Conservation (phyloP, 35 echinoderm and acorn worm genomes). For the Ophiothrix spiculata region DNA sequence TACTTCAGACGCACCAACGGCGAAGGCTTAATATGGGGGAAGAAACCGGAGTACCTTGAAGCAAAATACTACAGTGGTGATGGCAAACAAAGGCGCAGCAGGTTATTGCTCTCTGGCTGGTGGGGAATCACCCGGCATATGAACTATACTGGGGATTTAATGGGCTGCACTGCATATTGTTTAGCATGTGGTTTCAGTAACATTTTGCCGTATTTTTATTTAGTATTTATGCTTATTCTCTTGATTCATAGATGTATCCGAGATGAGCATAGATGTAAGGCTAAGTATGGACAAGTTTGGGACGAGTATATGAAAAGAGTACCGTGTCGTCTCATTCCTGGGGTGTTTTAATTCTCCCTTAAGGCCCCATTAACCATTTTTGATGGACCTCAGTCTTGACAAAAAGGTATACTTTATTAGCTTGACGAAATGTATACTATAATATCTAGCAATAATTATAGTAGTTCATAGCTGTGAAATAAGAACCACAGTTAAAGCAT, state of each 20-base stretch:
- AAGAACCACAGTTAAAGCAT: too few relatives aligned
- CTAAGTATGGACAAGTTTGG: conserved; percentile 67
- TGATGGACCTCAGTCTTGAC: too few relatives aligned
- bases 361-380: too few relatives aligned
- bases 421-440: too few relatives aligned
- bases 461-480: too few relatives aligned
- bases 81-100: conserved; percentile 51
- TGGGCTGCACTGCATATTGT: conserved; percentile 53
- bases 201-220: conserved; percentile 64
- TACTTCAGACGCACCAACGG: conserved; percentile 60
- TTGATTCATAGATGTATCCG: conserved; percentile 51
- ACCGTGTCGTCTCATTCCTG: conserved; percentile 59
- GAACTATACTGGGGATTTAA: conserved; percentile 81
- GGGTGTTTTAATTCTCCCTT: conserved; percentile 55
- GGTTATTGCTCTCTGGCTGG: conserved; percentile 65
- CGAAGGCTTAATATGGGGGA: conserved; percentile 54
- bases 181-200: conserved; percentile 40
- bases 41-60: conserved; percentile 55
- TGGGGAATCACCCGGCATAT: conserved; percentile 72
- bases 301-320: conserved; percentile 42
- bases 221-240: conserved; percentile 63
- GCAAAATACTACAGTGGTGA: conserved; percentile 50
- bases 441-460: too few relatives aligned
- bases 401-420: too few relatives aligned
- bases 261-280: conserved; percentile 64